These are phyloP conservation scores for Cheilinus undulatus DNA, from an alignment of 2,113 vertebrate genomes.

Conservation along the genomic window DNA sequence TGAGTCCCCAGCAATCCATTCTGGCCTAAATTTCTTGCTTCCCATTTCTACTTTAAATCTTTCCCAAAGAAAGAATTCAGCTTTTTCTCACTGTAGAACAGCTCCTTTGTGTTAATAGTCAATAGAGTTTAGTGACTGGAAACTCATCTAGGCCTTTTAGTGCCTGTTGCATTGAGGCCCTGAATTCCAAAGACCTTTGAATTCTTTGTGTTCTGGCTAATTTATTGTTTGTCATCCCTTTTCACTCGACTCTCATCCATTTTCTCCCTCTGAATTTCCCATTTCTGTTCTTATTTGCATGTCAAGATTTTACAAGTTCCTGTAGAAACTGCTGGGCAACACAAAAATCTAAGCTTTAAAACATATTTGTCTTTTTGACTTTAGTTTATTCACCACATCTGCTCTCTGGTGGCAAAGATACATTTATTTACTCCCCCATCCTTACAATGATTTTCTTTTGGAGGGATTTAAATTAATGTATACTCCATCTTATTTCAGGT, in stretches of 20 bases:
- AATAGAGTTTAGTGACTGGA: constrained; percentile 43
- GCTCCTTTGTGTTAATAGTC: constrained; percentile 39
- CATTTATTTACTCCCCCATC: too few species aligned
- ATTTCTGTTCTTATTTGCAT: neutral
- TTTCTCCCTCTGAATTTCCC: neutral
- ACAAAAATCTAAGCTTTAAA: too few species aligned
- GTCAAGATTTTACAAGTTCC: neutral
- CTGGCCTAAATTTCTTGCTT: neutral
- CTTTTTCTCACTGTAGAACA: constrained; percentile 19
- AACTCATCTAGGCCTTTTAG: constrained; percentile 33
- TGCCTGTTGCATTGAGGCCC: constrained; percentile 8
- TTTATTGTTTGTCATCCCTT: neutral
- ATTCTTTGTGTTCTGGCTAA: constrained; percentile 11
- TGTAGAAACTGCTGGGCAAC: neutral
- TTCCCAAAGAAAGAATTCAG: constrained; percentile 8
- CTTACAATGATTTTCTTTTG: too few species aligned
- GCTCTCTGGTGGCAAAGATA: too few species aligned
- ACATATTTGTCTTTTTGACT: too few species aligned
- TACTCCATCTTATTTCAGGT: neutral
- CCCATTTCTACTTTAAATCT: neutral
- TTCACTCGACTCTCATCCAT: neutral
- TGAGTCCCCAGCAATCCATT: neutral
- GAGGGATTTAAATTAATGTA: neutral
- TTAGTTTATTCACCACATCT: too few species aligned
- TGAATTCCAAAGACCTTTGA: constrained; percentile 24